These are phyloP conservation scores for Notodonta ziczac DNA, from an alignment of 2,888 invertebrate species.

Conservation along the genomic window DNA sequence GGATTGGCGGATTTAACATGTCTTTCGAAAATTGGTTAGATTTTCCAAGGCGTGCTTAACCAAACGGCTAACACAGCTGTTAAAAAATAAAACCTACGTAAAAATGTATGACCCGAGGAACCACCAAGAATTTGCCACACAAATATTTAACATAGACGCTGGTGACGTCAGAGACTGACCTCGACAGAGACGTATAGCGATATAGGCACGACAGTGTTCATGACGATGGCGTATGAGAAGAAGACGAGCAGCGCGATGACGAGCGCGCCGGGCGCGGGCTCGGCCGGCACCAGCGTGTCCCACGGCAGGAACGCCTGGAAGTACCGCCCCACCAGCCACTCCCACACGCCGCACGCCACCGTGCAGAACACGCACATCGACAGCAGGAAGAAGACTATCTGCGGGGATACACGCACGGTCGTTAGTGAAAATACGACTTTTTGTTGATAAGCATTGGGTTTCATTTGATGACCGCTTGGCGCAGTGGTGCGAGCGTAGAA, in stretches of 20 bases:
- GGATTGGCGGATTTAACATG: no score
- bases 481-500: no score
- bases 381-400: slow-evolving; percentile 99
- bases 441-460: no score
- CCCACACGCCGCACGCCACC: slow-evolving; percentile 99
- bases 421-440: background rate
- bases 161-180: slow-evolving; percentile 78
- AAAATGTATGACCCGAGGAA: no score
- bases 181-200: slow-evolving; percentile 98
- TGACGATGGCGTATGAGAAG: slow-evolving; percentile 99
- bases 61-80: no score
- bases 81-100: no score
- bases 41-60: no score
- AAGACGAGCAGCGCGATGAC: slow-evolving; percentile 98
- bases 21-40: no score
- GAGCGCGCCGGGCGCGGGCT: slow-evolving; percentile 92
- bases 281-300: slow-evolving; percentile 95
- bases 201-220: slow-evolving; percentile 99
- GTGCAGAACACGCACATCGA: slow-evolving; percentile 99
- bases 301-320: slow-evolving; percentile 96
- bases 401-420: slow-evolving; percentile 34
- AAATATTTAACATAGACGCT: no score
- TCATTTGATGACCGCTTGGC: no score
- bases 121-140: no score
- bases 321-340: slow-evolving; percentile 95